Evolutionary conservation across 2,113 vertebrate species (phyloP), one percentile per base, ranked within the genome.

Genomic region (Rhinolophus ferrumequinum): DNA sequence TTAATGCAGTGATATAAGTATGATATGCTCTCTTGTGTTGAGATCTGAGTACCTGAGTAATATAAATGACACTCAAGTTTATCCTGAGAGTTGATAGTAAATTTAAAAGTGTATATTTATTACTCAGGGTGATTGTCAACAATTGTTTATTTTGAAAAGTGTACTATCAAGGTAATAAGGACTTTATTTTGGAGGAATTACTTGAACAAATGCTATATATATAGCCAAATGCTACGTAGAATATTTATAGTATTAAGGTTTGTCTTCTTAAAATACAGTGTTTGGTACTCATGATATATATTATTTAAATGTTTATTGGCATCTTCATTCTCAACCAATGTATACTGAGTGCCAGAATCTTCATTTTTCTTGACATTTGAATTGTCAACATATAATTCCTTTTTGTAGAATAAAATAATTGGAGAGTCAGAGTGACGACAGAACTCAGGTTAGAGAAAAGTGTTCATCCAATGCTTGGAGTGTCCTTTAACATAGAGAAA

Each of bases 361-460:
- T 93, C 7, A 52, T 88, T 90, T 82, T 52, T 79, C 26, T 82
- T 60, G 44, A 38, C 2, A 8, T 10, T 94, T 87, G 8, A 75
- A 28, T 82, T 85, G 56, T 91, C 67, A 88, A 11, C 19, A 44
- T 22, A 13, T 10, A 85, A 19, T 66, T 94, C 2, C 9, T 89
- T 93, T 90, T 33, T 19, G 12, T 26, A 69, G 66, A 76, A 22
- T 50, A 58, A 88, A 86, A 90, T 84, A 38, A 93, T 84, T 92
- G 95, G 41, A 70, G 52, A 73, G 22, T n/a, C 14, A 69, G 44
- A 76, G 28, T 64, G 24, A 82, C 50, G 2, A 28, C 41, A 75
- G 67, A 90, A 56, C 75, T 88, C 21, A 35, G 41, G 18, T 60
- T 64, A 70, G 79, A 76, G 66, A 72, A 91, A 82, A 60, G 70